A percentile compares a stretch with the other conserved stretches of the same genome.
phyloP scores from a whole-genome alignment of 2,888 invertebrate species.

The Petrolisthes cinctipes region DNA sequence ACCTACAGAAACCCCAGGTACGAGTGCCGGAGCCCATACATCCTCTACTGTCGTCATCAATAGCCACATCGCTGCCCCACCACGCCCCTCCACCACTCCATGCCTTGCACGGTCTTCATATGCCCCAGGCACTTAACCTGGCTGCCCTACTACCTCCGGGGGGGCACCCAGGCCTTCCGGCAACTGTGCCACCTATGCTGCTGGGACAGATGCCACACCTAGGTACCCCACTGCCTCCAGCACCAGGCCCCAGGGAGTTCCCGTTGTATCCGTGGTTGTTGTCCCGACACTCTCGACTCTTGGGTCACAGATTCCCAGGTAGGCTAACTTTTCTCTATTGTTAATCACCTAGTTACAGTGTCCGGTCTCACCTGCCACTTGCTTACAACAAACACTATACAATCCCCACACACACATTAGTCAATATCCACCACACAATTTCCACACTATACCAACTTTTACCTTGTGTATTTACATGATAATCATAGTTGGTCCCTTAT shows the following conservation, averaged over 20 bases:
- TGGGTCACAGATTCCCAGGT: constrained; percentile 65
- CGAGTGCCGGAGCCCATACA: constrained; percentile 64
- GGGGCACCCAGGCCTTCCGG: constrained; percentile 34
- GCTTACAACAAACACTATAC: too few relatives aligned
- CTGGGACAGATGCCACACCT: constrained; percentile 55
- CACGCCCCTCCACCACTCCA: constrained; percentile 35
- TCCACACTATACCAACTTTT: too few relatives aligned
- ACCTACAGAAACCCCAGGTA: constrained; percentile 46
- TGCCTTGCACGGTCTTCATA: constrained; percentile 40
- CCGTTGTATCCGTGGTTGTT: constrained; percentile 64
- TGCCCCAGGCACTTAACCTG: constrained; percentile 58
- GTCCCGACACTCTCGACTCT: constrained; percentile 57
- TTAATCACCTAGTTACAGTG: neutral
- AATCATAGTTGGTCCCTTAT: too few relatives aligned
- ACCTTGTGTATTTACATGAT: too few relatives aligned
- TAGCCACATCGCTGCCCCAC: constrained; percentile 49
- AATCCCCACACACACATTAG: too few relatives aligned
- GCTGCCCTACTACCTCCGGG: constrained; percentile 60
- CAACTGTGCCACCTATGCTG: constrained; percentile 35
- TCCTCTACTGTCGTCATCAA: constrained; percentile 50
- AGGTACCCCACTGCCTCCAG: constrained; percentile 61
- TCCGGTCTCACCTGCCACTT: neutral
- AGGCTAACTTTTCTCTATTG: neutral
- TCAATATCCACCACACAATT: too few relatives aligned
- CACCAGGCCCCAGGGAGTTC: constrained; percentile 58